Evolutionary conservation across 2,888 invertebrate species (phyloP).

Genomic region (Drosophila flavopinicola): DNA sequence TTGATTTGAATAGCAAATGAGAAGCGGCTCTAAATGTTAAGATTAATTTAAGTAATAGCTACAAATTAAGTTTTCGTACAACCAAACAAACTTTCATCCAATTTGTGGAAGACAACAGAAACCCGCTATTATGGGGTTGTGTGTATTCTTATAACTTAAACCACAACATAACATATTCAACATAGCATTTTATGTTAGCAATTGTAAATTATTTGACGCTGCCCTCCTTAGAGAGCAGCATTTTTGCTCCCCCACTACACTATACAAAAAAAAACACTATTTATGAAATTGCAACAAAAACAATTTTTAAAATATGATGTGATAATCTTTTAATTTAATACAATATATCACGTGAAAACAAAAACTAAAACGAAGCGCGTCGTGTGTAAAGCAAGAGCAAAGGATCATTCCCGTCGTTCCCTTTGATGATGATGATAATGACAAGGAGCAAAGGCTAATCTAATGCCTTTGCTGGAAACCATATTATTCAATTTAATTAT

Average conservation of each 20-base stretch:
- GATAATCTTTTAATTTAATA: constrained; percentile 75
- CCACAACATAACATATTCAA: constrained; percentile 42
- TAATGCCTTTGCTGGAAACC: constrained; percentile 49
- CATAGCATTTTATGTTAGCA: constrained; percentile 71
- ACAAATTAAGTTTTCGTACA: constrained; percentile 76
- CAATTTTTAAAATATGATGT: constrained; percentile 68
- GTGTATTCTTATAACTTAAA: constrained; percentile 36
- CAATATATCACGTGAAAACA: constrained; percentile 65
- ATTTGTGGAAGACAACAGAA: constrained; percentile 30
- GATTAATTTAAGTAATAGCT: constrained; percentile 67
- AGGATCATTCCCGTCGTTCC: constrained; percentile 73
- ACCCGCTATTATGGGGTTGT: constrained; percentile 30
- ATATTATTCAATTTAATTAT: constrained; percentile 51
- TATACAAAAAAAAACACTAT: constrained; percentile 48
- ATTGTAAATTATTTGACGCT: constrained; percentile 74
- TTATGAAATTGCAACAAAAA: constrained; percentile 51
- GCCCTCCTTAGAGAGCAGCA: constrained; percentile 21
- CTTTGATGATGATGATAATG: constrained; percentile 43
- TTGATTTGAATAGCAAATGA: constrained; percentile 76
- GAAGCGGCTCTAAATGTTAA: constrained; percentile 57
- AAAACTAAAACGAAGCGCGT: constrained; percentile 49
- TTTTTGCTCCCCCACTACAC: constrained; percentile 5
- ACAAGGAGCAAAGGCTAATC: constrained; percentile 50
- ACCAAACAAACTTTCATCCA: constrained; percentile 50
- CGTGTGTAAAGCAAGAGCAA: constrained; percentile 48